A percentile compares a stretch with the other conserved stretches of the same genome.
Evolutionary conservation across 23 tunicate genomes (phyloP).

Genomic region (Trididemnum miniatum): DNA sequence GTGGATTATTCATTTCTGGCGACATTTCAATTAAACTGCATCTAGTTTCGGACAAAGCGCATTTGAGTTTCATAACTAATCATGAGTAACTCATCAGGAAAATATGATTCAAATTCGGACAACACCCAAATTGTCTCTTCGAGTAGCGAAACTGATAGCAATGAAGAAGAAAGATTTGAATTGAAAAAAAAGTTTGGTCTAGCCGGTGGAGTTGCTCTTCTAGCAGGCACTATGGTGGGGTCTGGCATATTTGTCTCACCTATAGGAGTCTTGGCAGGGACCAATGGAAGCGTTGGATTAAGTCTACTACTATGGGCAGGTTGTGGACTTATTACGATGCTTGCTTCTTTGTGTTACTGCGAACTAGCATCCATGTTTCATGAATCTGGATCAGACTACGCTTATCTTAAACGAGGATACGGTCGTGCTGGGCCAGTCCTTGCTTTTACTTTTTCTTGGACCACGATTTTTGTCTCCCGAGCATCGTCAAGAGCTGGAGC

Average conservation of each 20-base stretch:
- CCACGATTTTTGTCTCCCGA: constrained; percentile 43
- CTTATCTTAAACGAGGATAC: constrained; percentile 54
- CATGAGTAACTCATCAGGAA: no score
- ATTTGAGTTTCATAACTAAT: no score
- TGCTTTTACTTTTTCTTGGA: constrained; percentile 74
- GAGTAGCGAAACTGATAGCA: background rate
- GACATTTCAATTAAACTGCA: no score
- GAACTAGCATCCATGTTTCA: constrained; percentile 61
- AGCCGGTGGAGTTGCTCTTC: constrained; percentile 35
- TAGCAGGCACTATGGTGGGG: constrained; percentile 79
- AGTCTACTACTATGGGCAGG: constrained; percentile 80
- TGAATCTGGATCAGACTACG: constrained; percentile 76
- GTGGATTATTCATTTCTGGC: no score
- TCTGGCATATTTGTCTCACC: constrained; percentile 88
- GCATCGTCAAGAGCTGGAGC: constrained; percentile 66
- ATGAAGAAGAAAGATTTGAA: constrained; percentile 27
- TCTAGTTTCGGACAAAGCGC: no score
- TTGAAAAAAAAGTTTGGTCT: constrained; percentile 57
- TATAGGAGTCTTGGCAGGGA: constrained; percentile 57
- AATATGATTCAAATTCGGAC: no score
- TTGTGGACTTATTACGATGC: constrained; percentile 4
- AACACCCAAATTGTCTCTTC: background rate
- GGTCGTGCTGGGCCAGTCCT: constrained; percentile 39
- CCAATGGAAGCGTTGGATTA: constrained; percentile 74
- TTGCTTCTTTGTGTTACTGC: constrained; percentile 74